Base-by-base conservation (phyloP, 92 coral and sea anemone species). In the Chrysogorgia sp. region DNA sequence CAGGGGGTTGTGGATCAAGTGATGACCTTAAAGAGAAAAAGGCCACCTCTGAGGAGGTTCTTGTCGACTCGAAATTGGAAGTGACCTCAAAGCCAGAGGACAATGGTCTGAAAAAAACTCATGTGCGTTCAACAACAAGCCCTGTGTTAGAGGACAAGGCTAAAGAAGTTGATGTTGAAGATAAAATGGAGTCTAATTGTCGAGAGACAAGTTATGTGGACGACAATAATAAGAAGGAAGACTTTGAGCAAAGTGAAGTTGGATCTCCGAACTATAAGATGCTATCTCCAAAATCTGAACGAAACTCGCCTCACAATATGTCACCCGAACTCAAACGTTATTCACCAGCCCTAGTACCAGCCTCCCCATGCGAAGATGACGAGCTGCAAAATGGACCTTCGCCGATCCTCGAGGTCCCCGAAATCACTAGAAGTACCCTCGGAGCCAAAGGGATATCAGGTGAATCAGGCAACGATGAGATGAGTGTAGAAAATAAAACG, bases 1-100 rank as follows among this genome's bases (percentile, higher is more conserved):
- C 83, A 81, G 90, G 87, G 58, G 86, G 87, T 32, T 55, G 48
- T 10, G 48, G 31, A 3, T 19, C 31, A 6, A 28, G 60, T 23
- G 21, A 6, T 29, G 37, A 34, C 12, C 22, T 0, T 19, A 31
- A 69, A 47, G 21, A 29, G 25, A 34, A 22, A 13, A 69, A 14
- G 19, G 2, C 0, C 10, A 69, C 17, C 25, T 19, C 23, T 0
- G 60, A 69, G 43, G 60, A 22, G 20, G 35, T 1, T 57, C 31
- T 29, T 13, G 23, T 7, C 31, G 34, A 57, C 63, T 7, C 31
- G 1, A 23, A 57, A 57, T 30, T 30, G 63, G 63, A 57, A 57
- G 32, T 57, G 17, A 57, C 63, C 1, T 57, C 32, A 29, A 57
- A 3, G 32, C 31, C 30, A 30, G 63, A 57, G 34, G 23, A 23